Conservation (phyloP, 2,113 vertebrate genomes). For the Scopus umbretta region DNA sequence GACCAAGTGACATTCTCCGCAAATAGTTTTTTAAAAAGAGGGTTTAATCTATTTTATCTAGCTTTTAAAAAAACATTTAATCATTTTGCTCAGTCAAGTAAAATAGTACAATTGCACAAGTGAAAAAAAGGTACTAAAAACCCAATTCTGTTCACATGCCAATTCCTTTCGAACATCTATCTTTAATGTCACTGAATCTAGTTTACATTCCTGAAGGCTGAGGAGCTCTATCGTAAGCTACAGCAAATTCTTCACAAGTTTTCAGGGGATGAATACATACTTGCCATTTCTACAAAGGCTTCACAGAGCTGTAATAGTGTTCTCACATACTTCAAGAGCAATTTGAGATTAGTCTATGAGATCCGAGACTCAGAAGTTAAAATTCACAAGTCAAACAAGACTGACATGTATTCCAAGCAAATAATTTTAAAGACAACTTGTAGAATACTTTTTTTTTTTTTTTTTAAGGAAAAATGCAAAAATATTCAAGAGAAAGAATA, state of each 20-base stretch:
- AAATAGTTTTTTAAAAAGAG: background rate
- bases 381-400: background rate
- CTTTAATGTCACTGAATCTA: slow-evolving; percentile 38
- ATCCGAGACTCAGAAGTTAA: background rate
- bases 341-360: background rate
- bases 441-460: background rate
- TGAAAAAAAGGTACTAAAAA: background rate
- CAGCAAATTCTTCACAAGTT: slow-evolving; percentile 45
- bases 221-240: slow-evolving; percentile 18
- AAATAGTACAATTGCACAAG: background rate
- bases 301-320: background rate
- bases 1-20: background rate
- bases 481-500: background rate
- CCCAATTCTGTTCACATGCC: background rate
- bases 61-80: background rate
- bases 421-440: background rate
- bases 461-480: background rate
- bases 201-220: slow-evolving; percentile 45
- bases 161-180: background rate
- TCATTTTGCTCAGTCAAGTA: background rate
- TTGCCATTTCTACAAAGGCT: slow-evolving; percentile 32
- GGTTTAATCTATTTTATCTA: background rate
- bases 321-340: slow-evolving; percentile 9
- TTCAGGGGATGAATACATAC: slow-evolving; percentile 34
- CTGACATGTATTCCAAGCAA: background rate